Evolutionary conservation across 1,140 invertebrate genomes (phyloP), one percentile per base, ranked within the genome.

Genomic region (Pseudomyrmex concolor): DNA sequence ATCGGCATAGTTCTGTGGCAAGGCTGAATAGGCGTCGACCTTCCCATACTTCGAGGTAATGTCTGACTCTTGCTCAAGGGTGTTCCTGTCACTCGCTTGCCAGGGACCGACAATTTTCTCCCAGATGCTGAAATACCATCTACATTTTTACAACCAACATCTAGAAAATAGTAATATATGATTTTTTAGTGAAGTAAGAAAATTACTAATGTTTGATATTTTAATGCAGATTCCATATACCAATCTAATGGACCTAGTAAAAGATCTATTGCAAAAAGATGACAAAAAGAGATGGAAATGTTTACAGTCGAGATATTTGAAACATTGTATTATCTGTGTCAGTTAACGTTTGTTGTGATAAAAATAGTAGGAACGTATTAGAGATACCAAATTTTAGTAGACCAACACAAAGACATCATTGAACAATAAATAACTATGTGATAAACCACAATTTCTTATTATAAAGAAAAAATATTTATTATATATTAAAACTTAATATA

Each of bases 61-160:
- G 97, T 98, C 94, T 97, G 97, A 83, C 97, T 97, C 93, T 97
- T 97, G 89, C 96, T 97, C 57, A 96, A 94, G 17, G 94, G 94
- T 4, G 95, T 94, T 83, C 95, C 95, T 3, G 96, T 94, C 59
- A 95, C 91, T 66, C 96, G 94, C 86, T 96, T 96, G 13, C 96
- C 95, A n/a, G 96, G 95, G 67, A 97, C 95, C 13, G 96, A 96
- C 62, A 97, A 92, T 93, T 97, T 97, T 84, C 96, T 95, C 25
- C 97, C 97, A 64, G 96, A 96, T 71, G 96, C 96, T 97, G 73
- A 45, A 87, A 91, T 19, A 74, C 73, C 4, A 63, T 34, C 15
- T 55, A 17, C 43, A 81, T 15, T 34, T 34, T 60, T 71, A 43
- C 2, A 22, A 59, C 50, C 34, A 70, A 68, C 48, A n/a, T 43